These are phyloP conservation scores for Heliocidaris erythrogramma DNA, from an alignment of 35 echinoderm and acorn worm species.

Conservation along the genomic window DNA sequence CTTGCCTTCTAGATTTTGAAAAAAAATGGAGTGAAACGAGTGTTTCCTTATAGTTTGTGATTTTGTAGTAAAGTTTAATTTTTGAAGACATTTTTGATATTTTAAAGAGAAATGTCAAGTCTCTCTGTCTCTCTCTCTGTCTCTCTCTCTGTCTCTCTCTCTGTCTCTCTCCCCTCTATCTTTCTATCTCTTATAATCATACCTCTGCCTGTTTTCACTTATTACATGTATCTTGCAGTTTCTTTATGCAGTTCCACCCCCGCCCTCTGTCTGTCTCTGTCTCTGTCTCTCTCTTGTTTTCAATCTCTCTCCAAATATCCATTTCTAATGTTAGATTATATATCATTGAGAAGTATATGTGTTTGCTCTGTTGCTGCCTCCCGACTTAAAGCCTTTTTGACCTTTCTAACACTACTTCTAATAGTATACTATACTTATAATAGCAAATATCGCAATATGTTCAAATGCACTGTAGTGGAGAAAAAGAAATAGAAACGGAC, in stretches of 20 bases:
- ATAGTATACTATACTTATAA: no score
- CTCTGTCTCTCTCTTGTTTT: not conserved
- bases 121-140: not conserved
- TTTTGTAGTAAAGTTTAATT: not conserved
- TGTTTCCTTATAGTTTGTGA: not conserved
- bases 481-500: no score
- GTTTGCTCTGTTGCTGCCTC: no score
- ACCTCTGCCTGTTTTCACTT: not conserved
- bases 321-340: no score
- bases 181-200: not conserved
- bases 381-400: no score
- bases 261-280: not conserved
- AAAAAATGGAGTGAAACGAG: not conserved
- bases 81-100: no score
- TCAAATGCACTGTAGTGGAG: no score
- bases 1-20: slow-evolving; percentile 55
- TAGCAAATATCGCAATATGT: no score
- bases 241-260: no score
- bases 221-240: not conserved
- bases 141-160: not conserved
- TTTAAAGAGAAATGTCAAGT: no score
- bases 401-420: no score
- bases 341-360: no score
- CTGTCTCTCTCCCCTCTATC: not conserved
- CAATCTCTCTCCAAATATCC: not conserved